Base-by-base conservation (phyloP, 2,113 vertebrate species). In the Casuarius casuarius region DNA sequence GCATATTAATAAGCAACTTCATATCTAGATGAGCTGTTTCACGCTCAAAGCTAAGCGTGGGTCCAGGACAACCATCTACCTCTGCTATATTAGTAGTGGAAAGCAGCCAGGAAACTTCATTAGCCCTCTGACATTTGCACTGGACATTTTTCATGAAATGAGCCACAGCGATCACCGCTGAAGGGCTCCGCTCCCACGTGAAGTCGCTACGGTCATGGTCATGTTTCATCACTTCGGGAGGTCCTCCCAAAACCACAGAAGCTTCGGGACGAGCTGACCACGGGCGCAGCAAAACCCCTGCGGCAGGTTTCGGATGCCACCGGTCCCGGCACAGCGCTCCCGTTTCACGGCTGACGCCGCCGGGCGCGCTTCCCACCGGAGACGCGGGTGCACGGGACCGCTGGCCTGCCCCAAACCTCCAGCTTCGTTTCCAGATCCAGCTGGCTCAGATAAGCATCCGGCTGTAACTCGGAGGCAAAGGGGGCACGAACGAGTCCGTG, bases 61-160 rank as follows among this genome's bases (percentile, higher is more conserved):
- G 51, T 67, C 84, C 87, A 80, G 82, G 54, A 88, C 81, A 89
- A 85, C 66, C 71, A 77, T 42, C 33, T 1, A 75, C 72, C 56
- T 80, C 89, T 71, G 63, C 91, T 88, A 92, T 56, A 65, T 84
- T 22, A 91, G 75, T 9, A 3, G 56, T 74, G 87, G 95, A 86
- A 96, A 42, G 87, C 87, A 78, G 84, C 91, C 96, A 96, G 88
- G 76, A 81, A 97, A 92, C 59, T 89, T 91, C 91, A 93, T 91
- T 77, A 85, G 75, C 89, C 78, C 21, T 83, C 49, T 90, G 89
- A 77, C 87, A 95, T 94, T 95, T 88, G 84, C 56, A 67, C 78
- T 46, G 58, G 35, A 28, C 91, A 67, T 95, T 89, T 89, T 94
- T 82, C 62, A 91, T 79, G 8, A 83, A 94, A 92, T 58, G 74